Evolutionary conservation across 2,113 vertebrate genomes (phyloP), one percentile per base, ranked within the genome.

Genomic region (Steatornis caripensis): DNA sequence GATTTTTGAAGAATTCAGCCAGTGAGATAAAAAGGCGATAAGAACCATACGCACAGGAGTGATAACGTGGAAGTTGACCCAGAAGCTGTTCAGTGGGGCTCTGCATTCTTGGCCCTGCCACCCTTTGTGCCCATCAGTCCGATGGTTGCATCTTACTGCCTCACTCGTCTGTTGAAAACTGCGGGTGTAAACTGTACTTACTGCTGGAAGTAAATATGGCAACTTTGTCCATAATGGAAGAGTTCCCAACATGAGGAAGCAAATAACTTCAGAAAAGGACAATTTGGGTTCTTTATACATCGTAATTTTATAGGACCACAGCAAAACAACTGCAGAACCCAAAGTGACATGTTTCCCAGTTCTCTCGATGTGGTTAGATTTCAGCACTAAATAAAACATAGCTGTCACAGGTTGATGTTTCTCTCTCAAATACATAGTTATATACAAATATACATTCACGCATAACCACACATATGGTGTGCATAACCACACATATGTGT

Each of bases 241-340:
- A 32, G 70, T 89, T 39, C 34, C 45, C 60, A 69, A n/a, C 36
- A 16, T 85, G 53, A 76, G 43, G 58, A 85, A 75, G 55, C 21
- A 88, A 83, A 66, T 21, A 60, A 49, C 54, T 88, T 66, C 66
- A 77, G 68, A 46, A 88, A 91, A 83, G 32, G 8, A 62, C 32
- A 62, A 6, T 66, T 15, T 68, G 51, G 17, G 45, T 30, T 93
- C 58, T 54, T 14, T 7, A 11, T 15, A 21, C 16, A 11, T 60
- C 34, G 54, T 15, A 20, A 22, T 54, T 80, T 93, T 83, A 34
- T 26, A 43, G 41, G 75, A n/a, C 66, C 92, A 82, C 54, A 2
- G 54, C 62, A 89, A 84, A 91, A 84, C 3, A 1, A 62, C 82
- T 74, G 84, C 93, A 83, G 95, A 95, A 62, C 90, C 87, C 82